Evolutionary conservation across 1,140 invertebrate genomes (phyloP), one percentile per base, ranked within the genome.

Genomic region (Acromyrmex charruanus): DNA sequence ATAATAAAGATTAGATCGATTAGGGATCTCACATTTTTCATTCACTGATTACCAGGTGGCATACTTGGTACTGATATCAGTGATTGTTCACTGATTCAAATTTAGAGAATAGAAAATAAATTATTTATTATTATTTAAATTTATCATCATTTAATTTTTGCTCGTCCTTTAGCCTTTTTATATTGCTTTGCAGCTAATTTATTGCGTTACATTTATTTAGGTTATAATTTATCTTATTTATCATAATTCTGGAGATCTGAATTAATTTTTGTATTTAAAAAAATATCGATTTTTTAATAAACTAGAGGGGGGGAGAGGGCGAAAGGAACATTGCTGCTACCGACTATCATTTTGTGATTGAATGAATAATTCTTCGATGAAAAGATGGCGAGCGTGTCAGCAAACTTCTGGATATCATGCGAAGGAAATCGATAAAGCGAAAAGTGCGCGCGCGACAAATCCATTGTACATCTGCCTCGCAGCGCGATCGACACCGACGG

Each of bases 401-500:
- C 79, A 35, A 58, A 53, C 16, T 12, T 69, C 65, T 39, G 79
- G 14, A 61, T 63, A 74, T 61, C 55, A 21, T 21, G 31, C 31
- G 31, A 25, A 18, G 14, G 39, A 31, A n/a, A 55, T 69, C 63
- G 65, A 68, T 55, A 55, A 18, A 58, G 53, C 68, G 66, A 39
- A 6, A 69, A 49, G 21, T 74, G 39, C 72, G 72, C 59, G 39
- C 14, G 44, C 77, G 77, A 81, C 77, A 81, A 81, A 81, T 71
- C 51, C 39, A 69, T 68, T 68, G 66, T 69, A 39, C 49, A 58
- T 81, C 79, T 58, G 63, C 63, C 28, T 80, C 77, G 77, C 63
- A 44, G 65, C 31, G 49, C 35, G 68, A 84, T 84, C 80, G 80
- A 84, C 80, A 74, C 14, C 80, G 69, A 18, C 80, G 80, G 80